phyloP scores from a whole-genome alignment of 2,888 invertebrate species.

The Amitus sp. region DNA sequence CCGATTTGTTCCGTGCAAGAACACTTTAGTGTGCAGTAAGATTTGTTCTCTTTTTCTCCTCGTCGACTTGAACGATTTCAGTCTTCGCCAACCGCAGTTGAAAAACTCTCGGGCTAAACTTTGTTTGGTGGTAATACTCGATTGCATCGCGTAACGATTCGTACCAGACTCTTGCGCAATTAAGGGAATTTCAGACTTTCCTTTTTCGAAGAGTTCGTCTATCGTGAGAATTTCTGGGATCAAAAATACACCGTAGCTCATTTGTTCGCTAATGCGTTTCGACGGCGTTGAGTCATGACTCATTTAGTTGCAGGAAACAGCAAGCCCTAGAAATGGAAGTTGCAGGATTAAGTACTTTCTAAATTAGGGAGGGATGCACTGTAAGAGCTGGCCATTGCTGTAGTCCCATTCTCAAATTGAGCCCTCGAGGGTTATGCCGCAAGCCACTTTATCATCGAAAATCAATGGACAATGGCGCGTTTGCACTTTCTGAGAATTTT shows the following conservation, averaged over 20 bases:
- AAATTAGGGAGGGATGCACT: slow-evolving; percentile 21
- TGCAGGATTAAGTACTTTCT: slow-evolving; percentile 27
- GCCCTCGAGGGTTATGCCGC: slow-evolving; percentile 43
- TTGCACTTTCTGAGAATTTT: neutral
- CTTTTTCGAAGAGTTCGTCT: neutral
- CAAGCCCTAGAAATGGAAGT: slow-evolving; percentile 23
- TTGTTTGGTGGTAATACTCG: slow-evolving; percentile 17
- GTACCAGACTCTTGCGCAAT: neutral
- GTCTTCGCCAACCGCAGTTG: slow-evolving; percentile 25
- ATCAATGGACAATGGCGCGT: slow-evolving; percentile 19
- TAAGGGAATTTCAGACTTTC: too few species aligned
- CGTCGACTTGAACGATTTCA: too few species aligned
- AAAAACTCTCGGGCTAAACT: slow-evolving; percentile 20
- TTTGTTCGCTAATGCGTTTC: neutral
- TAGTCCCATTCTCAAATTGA: slow-evolving; percentile 48
- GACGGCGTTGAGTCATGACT: slow-evolving; percentile 14
- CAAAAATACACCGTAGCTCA: neutral
- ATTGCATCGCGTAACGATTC: slow-evolving; percentile 18
- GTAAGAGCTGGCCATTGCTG: slow-evolving; percentile 13
- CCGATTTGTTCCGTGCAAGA: too few species aligned
- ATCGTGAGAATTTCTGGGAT: neutral
- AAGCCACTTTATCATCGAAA: slow-evolving; percentile 31
- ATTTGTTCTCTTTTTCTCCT: too few species aligned
- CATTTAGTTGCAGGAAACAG: slow-evolving; percentile 24
- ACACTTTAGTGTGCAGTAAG: too few species aligned